Conservation (phyloP, 1,140 invertebrate genomes). For the Laupala kohalensis region DNA sequence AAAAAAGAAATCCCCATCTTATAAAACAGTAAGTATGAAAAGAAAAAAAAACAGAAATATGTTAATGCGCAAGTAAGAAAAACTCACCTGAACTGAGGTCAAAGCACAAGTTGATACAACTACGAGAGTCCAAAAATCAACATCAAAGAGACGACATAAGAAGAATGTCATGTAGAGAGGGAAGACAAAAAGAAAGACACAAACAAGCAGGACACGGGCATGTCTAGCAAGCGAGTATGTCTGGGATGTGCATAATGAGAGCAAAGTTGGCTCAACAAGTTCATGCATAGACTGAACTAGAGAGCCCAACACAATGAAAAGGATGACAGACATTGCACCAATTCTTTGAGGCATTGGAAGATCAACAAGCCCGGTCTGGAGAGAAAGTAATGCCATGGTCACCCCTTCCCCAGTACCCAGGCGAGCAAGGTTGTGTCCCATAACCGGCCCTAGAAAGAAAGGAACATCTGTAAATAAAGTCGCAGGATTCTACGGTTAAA, state of each 20-base stretch:
- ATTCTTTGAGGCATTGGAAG: conserved; percentile 36
- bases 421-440: conserved; percentile 28
- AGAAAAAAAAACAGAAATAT: too few relatives aligned
- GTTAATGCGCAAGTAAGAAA: neutral
- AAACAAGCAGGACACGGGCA: conserved; percentile 32
- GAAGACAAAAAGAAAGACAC: conserved; percentile 34
- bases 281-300: conserved; percentile 43
- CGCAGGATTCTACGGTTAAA: too few relatives aligned
- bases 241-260: conserved; percentile 33
- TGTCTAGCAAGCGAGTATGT: conserved; percentile 24
- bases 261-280: conserved; percentile 38
- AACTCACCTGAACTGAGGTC: conserved; percentile 34
- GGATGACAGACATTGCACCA: conserved; percentile 37
- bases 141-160: conserved; percentile 36
- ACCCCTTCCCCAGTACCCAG: conserved; percentile 42
- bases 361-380: conserved; percentile 38
- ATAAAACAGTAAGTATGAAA: neutral
- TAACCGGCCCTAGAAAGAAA: neutral
- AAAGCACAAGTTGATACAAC: conserved; percentile 38
- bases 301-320: conserved; percentile 40
- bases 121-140: conserved; percentile 43
- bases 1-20: neutral
- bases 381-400: conserved; percentile 37
- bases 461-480: too few relatives aligned
- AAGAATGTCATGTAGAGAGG: conserved; percentile 38